Evolutionary conservation across 1,140 invertebrate genomes (phyloP).

Genomic region (Adoxophyes honmai): DNA sequence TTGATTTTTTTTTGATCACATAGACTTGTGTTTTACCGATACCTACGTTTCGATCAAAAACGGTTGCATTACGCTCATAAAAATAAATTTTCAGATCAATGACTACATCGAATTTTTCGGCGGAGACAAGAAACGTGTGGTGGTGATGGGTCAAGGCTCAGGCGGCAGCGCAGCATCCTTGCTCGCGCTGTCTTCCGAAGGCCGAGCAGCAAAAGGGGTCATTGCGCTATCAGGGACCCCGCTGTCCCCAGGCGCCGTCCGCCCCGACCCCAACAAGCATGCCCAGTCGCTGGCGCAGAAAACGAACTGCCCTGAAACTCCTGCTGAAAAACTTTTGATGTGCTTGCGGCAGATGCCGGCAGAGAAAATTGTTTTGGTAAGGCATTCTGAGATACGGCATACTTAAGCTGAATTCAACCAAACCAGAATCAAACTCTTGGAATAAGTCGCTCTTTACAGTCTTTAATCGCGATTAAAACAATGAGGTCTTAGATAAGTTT

Average conservation of each 20-base stretch:
- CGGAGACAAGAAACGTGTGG: conserved; percentile 82
- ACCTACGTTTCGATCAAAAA: too few species aligned
- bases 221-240: conserved; percentile 83
- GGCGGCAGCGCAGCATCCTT: conserved; percentile 81
- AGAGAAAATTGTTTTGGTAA: conserved; percentile 54
- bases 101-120: conserved; percentile 85
- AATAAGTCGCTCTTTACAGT: too few species aligned
- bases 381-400: too few species aligned
- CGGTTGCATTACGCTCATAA: too few species aligned
- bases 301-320: conserved; percentile 77
- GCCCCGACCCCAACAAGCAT: conserved; percentile 74
- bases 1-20: too few species aligned
- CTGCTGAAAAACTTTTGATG: conserved; percentile 74
- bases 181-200: conserved; percentile 74
- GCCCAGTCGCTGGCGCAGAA: conserved; percentile 72
- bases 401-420: too few species aligned
- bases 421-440: too few species aligned
- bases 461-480: too few species aligned
- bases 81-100: too few species aligned
- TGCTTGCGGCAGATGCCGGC: conserved; percentile 77
- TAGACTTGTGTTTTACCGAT: too few species aligned
- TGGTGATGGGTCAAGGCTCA: conserved; percentile 84
- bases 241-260: conserved; percentile 81
- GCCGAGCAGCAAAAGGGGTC: conserved; percentile 75
- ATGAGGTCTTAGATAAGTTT: too few species aligned